Conservation (phyloP, 2,888 invertebrate species). For the Acanthoscelides obtectus region DNA sequence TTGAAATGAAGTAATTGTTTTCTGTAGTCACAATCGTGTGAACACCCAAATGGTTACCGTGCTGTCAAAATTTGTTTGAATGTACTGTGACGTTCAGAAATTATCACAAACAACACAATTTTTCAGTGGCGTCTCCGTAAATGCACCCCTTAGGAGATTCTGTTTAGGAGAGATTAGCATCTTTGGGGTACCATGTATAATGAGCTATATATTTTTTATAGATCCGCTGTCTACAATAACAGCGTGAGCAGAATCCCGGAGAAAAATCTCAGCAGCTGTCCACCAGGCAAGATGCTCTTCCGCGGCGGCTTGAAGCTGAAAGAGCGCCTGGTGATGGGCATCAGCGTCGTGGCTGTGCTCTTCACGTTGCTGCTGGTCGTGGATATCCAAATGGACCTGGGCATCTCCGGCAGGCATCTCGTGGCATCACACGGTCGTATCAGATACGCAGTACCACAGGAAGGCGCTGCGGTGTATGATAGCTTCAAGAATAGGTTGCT, state of each 20-base stretch:
- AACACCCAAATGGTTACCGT: too few species aligned
- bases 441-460: constrained; percentile 58
- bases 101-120: too few species aligned
- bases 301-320: constrained; percentile 51
- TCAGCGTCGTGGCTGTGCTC: constrained; percentile 71
- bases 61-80: too few species aligned
- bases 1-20: too few species aligned
- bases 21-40: too few species aligned
- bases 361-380: constrained; percentile 76
- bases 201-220: too few species aligned
- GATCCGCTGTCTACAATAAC: constrained; percentile 6
- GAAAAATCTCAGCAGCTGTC: background rate
- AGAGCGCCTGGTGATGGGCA: constrained; percentile 71
- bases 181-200: too few species aligned
- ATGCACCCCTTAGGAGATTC: too few species aligned
- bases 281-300: constrained; percentile 31
- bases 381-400: constrained; percentile 82
- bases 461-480: constrained; percentile 62
- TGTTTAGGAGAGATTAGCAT: too few species aligned
- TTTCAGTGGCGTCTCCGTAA: too few species aligned
- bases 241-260: too few species aligned
- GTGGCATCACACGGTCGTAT: constrained; percentile 68
- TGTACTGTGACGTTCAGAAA: too few species aligned
- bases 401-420: constrained; percentile 69
- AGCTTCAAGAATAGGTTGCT: constrained; percentile 74